Conservation (phyloP, 2,888 invertebrate genomes). For the Sphaerophoria taeniata region DNA sequence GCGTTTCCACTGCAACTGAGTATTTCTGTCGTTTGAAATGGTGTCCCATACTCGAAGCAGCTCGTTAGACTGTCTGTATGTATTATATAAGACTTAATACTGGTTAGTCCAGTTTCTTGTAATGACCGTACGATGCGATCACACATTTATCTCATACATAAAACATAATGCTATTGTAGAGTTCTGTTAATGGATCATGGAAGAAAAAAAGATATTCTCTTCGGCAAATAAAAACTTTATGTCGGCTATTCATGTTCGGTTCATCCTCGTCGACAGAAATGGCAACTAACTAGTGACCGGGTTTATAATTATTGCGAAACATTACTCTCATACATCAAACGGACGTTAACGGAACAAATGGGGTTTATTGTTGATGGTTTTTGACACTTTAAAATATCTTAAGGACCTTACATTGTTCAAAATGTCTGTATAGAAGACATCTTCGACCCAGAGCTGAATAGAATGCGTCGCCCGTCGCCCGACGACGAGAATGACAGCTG, state of each 20-base stretch:
- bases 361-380: slow-evolving; percentile 6
- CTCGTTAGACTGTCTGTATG: slow-evolving; percentile 45
- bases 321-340: slow-evolving; percentile 1
- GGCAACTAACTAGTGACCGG: slow-evolving; percentile 40
- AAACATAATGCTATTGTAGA: slow-evolving; percentile 51
- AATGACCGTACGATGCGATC: slow-evolving; percentile 54
- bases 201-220: slow-evolving; percentile 20
- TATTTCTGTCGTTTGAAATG: slow-evolving; percentile 43
- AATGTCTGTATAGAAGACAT: background rate
- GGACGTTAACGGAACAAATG: slow-evolving; percentile 14
- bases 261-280: slow-evolving; percentile 40
- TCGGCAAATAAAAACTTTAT: slow-evolving; percentile 60
- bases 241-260: slow-evolving; percentile 28
- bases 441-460: too few relatives aligned
- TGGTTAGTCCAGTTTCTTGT: slow-evolving; percentile 71
- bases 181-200: slow-evolving; percentile 64
- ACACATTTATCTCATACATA: slow-evolving; percentile 43
- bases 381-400: slow-evolving; percentile 4
- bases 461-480: too few relatives aligned
- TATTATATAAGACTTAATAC: slow-evolving; percentile 59
- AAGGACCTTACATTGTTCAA: background rate
- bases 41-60: slow-evolving; percentile 48
- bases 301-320: slow-evolving; percentile 9
- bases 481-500: too few relatives aligned
- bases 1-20: slow-evolving; percentile 22